A percentile compares a stretch with the other conserved stretches of the same genome.
Conservation (phyloP, 2,113 vertebrate genomes). For the Calonectris borealis region DNA sequence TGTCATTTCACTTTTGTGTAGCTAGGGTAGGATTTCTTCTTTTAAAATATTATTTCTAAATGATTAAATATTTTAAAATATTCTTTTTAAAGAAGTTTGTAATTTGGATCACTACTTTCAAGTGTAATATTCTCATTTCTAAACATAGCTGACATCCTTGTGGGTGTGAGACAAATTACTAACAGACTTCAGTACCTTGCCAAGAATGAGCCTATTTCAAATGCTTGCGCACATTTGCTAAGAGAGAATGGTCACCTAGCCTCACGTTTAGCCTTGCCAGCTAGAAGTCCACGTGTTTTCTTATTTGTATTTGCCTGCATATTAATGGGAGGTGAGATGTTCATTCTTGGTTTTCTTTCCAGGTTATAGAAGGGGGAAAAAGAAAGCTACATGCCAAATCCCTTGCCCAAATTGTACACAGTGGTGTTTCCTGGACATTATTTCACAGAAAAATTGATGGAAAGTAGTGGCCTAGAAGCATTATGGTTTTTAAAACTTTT, state of each 20-base stretch:
- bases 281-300: not conserved
- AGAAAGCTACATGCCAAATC: not conserved
- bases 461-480: not conserved
- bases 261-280: not conserved
- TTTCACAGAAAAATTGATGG: not conserved
- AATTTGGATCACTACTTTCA: not conserved
- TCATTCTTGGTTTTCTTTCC: not conserved
- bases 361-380: not conserved
- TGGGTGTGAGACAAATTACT: not conserved
- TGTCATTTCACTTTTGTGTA: not conserved
- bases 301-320: not conserved
- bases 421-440: not conserved
- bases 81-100: not conserved
- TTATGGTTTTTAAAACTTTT: rapidly evolving
- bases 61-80: no score
- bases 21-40: not conserved
- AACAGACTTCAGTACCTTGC: not conserved
- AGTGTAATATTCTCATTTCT: not conserved
- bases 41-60: no score
- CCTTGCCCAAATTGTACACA: not conserved
- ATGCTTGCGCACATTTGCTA: not conserved
- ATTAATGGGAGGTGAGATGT: not conserved
- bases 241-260: not conserved
- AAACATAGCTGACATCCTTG: not conserved
- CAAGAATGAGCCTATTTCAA: not conserved